These are phyloP conservation scores for Empis livida DNA, from an alignment of 2,888 invertebrate species.

Conservation along the genomic window DNA sequence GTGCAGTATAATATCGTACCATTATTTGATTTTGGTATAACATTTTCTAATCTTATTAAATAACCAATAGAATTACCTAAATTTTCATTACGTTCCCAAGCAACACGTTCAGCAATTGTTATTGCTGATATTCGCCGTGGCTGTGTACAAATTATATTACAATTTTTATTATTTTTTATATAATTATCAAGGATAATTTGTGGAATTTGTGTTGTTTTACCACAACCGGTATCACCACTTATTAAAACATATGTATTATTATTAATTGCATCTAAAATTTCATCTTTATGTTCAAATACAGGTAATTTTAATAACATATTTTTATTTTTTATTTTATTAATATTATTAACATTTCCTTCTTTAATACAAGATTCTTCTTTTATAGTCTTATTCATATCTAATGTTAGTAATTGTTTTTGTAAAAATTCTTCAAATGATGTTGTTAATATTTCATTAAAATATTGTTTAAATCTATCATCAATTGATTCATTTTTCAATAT, in stretches of 20 bases:
- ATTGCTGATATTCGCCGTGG: conserved; percentile 86
- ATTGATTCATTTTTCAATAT: no score
- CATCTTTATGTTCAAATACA: neutral
- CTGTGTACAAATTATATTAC: conserved; percentile 78
- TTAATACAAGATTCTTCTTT: no score
- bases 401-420: no score
- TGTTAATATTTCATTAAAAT: no score
- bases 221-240: conserved; percentile 80
- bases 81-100: conserved; percentile 65
- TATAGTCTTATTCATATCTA: no score
- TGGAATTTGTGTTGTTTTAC: conserved; percentile 87
- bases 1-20: conserved; percentile 83
- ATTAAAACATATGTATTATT: conserved; percentile 43
- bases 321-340: no score
- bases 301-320: neutral
- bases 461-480: no score
- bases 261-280: neutral
- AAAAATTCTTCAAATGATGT: no score
- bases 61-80: conserved; percentile 67
- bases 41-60: conserved; percentile 74
- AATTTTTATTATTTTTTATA: conserved; percentile 49
- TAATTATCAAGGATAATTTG: conserved; percentile 73
- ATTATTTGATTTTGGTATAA: neutral
- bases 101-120: conserved; percentile 77
- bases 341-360: no score